Percentiles rank a stretch among this genome's conserved stretches.
Evolutionary conservation across 2,888 invertebrate genomes (phyloP).

Genomic region (Agonopterix heracliana): DNA sequence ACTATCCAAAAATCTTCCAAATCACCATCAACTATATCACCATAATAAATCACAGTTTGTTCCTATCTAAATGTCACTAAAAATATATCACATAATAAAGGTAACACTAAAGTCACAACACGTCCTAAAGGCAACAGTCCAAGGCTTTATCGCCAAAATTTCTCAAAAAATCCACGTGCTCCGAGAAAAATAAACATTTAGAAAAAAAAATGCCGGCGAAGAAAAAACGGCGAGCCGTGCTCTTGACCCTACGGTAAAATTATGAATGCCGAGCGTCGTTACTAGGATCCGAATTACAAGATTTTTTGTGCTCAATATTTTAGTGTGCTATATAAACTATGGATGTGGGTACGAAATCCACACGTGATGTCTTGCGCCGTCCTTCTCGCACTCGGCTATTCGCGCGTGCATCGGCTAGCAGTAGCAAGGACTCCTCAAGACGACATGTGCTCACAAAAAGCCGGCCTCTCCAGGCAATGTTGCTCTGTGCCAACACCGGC

Average conservation of each 20-base stretch:
- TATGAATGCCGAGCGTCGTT: constrained; percentile 71
- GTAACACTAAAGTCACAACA: constrained; percentile 75
- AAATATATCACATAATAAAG: constrained; percentile 70
- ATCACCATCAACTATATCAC: constrained; percentile 68
- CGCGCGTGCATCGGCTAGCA: constrained; percentile 63
- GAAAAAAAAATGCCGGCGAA: constrained; percentile 51
- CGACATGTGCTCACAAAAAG: constrained; percentile 63
- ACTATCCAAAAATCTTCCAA: constrained; percentile 55
- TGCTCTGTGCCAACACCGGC: constrained; percentile 32
- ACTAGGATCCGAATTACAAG: constrained; percentile 72
- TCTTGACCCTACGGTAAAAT: constrained; percentile 71
- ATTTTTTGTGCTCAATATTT: constrained; percentile 73
- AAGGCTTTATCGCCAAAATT: constrained; percentile 61
- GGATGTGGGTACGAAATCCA: constrained; percentile 55
- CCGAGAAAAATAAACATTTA: constrained; percentile 62
- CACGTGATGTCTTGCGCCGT: constrained; percentile 59
- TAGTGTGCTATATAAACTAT: constrained; percentile 63
- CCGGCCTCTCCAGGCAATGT: constrained; percentile 47
- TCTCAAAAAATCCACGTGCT: constrained; percentile 66
- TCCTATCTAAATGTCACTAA: constrained; percentile 71
- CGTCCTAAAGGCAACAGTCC: constrained; percentile 72
- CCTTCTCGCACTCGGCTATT: constrained; percentile 55
- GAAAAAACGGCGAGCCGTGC: constrained; percentile 62
- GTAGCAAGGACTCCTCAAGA: constrained; percentile 40
- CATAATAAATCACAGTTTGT: constrained; percentile 74